Conservation (phyloP, 2,888 invertebrate genomes). For the Onthophagus sagittarius region DNA sequence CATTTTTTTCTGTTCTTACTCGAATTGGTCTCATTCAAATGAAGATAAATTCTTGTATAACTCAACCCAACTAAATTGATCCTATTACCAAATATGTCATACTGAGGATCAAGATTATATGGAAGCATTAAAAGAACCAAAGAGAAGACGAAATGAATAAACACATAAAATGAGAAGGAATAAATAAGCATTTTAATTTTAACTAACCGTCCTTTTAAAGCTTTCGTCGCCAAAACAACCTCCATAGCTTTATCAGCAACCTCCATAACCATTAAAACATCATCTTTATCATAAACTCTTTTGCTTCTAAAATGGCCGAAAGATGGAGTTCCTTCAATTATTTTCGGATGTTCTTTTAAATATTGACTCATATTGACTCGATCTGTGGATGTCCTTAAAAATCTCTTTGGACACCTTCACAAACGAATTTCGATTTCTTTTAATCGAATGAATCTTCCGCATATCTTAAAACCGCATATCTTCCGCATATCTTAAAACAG, state of each 20-base stretch:
- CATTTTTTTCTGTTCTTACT: slow-evolving; percentile 62
- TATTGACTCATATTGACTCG: slow-evolving; percentile 22
- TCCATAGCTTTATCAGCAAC: slow-evolving; percentile 51
- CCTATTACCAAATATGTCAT: no score
- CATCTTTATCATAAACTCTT: slow-evolving; percentile 41
- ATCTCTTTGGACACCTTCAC: slow-evolving; percentile 23
- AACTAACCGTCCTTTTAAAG: slow-evolving; percentile 50
- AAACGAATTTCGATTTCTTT: slow-evolving; percentile 12
- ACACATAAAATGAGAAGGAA: no score
- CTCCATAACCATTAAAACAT: slow-evolving; percentile 46
- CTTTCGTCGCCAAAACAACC: slow-evolving; percentile 52
- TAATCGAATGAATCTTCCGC: not conserved
- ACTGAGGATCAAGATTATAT: no score
- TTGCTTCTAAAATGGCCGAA: slow-evolving; percentile 49
- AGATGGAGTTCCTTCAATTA: slow-evolving; percentile 45
- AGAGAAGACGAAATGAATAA: no score
- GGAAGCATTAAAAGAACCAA: no score
- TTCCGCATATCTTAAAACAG: no score
- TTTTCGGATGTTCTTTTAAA: slow-evolving; percentile 44
- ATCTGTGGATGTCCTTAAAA: slow-evolving; percentile 15
- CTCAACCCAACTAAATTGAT: no score
- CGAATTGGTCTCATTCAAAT: no score
- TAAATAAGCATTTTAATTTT: no score
- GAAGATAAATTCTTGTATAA: no score
- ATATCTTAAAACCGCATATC: no score